A percentile compares a stretch with the other conserved stretches of the same genome.
phyloP scores from a whole-genome alignment of 2,113 vertebrate species.

The Perca flavescens region DNA sequence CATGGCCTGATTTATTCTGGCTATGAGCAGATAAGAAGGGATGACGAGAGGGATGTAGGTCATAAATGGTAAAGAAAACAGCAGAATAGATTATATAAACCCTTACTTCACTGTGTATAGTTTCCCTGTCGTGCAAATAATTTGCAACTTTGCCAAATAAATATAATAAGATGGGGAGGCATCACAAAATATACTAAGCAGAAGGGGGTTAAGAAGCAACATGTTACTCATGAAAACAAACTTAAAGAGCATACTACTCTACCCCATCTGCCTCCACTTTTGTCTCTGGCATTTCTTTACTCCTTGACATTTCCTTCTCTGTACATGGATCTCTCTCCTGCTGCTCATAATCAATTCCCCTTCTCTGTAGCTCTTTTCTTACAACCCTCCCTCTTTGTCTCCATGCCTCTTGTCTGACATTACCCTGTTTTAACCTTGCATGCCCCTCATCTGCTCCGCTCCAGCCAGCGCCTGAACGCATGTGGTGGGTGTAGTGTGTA shows the following conservation, averaged over 20 bases:
- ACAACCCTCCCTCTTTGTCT: slow-evolving; percentile 41
- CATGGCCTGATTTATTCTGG: slow-evolving; percentile 41
- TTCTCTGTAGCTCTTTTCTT: slow-evolving; percentile 19
- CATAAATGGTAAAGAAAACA: slow-evolving; percentile 44
- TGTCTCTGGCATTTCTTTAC: slow-evolving; percentile 45
- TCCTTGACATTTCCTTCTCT: slow-evolving; percentile 50
- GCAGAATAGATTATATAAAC: slow-evolving; percentile 49
- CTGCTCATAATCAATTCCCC: slow-evolving; percentile 49
- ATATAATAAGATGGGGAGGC: slow-evolving; percentile 27
- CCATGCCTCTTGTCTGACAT: slow-evolving; percentile 45
- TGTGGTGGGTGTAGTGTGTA: slow-evolving; percentile 78
- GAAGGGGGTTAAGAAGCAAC: neutral
- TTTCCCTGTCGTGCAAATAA: slow-evolving; percentile 40
- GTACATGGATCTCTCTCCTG: slow-evolving; percentile 35
- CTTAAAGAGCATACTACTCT: slow-evolving; percentile 11
- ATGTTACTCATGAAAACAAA: slow-evolving; percentile 10
- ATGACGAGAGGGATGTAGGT: slow-evolving; percentile 57
- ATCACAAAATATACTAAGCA: slow-evolving; percentile 33
- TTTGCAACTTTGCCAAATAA: slow-evolving; percentile 31
- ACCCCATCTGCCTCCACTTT: slow-evolving; percentile 1
- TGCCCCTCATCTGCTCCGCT: slow-evolving; percentile 42
- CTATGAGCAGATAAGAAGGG: slow-evolving; percentile 40
- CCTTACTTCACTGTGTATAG: slow-evolving; percentile 6
- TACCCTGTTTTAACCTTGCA: slow-evolving; percentile 62
- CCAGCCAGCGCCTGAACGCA: slow-evolving; percentile 28